Percentiles rank a stretch among this genome's conserved stretches.
phyloP scores from a whole-genome alignment of 2,113 vertebrate genomes.

The Andinoacara biseriatus region DNA sequence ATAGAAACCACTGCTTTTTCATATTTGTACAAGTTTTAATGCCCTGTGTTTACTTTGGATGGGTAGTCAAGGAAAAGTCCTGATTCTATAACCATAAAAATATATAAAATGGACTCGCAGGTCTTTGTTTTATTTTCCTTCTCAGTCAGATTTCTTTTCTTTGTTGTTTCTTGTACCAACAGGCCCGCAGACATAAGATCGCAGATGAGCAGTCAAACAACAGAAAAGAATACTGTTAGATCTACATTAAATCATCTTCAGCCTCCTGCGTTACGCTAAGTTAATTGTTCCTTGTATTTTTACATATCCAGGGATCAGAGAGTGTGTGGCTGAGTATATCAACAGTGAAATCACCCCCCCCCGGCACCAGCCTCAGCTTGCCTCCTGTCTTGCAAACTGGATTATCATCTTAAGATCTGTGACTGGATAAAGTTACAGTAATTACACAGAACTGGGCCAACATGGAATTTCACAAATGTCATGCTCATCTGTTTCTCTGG shows the following conservation, averaged over 20 bases:
- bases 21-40: not conserved
- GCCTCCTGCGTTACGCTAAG: not conserved
- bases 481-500: not conserved
- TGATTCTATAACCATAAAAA: not conserved
- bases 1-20: not conserved
- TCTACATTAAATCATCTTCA: not conserved
- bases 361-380: constrained; percentile 3
- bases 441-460: constrained; percentile 16
- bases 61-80: not conserved
- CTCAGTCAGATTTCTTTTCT: not conserved
- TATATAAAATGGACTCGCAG: not conserved
- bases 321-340: not conserved
- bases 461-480: not conserved
- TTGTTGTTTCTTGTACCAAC: not conserved
- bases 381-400: not conserved
- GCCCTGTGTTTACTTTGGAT: not conserved
- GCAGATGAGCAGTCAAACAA: constrained; percentile 7
- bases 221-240: not conserved
- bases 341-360: not conserved
- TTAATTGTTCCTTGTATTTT: constrained; percentile 12
- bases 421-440: constrained; percentile 5
- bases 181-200: not conserved
- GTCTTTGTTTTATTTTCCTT: not conserved
- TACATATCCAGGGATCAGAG: constrained; percentile 18
- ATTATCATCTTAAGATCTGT: constrained; percentile 9